Base-by-base conservation (phyloP, 1,140 invertebrate genomes). In the Pogonus chalceus region DNA sequence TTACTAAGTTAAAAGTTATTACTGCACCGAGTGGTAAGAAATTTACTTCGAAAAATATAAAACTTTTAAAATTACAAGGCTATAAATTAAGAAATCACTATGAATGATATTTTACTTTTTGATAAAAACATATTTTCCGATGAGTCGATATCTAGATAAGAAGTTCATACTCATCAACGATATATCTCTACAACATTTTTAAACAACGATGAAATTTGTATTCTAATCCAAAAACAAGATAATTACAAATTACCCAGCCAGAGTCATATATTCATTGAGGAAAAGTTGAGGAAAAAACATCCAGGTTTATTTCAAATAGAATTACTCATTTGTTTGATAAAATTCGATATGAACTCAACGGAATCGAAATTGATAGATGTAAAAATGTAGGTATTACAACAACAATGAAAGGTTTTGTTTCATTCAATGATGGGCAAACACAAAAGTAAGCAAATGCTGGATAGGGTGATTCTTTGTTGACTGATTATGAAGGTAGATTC, bases 111-210 rank as follows among this genome's bases (percentile, higher is more conserved):
- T n/a, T n/a, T n/a, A n/a, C n/a, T n/a, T n/a, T n/a, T n/a, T n/a
- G n/a, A n/a, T n/a, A n/a, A n/a, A n/a, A n/a, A n/a, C n/a, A n/a
- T n/a, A n/a, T n/a, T n/a, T n/a, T 56, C 53, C 39, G 64, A 68
- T 54, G 59, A 68, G 47, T 60, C 58, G 12, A 62, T 70, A 14
- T 53, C 60, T 20, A 66, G 68, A 52, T 63, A 58, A 53, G 65
- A 72, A 53, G 55, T 58, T 50, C 65, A 70, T 62, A 58, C 60
- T 24, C 62, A 69, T 56, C 55, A 62, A 58, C 65, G 65, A 18
- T 70, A 68, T 54, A 52, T 58, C 21, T 58, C 61, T 39, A 61
- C 62, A 58, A 62, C 64, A 10, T 37, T 47, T 22, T 23, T 35
- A 12, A 37, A 53, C 39, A 59, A 53, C 37, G 56, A 57, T 31